Base-by-base conservation (phyloP, 2,888 invertebrate genomes). In the Pyralis farinalis region DNA sequence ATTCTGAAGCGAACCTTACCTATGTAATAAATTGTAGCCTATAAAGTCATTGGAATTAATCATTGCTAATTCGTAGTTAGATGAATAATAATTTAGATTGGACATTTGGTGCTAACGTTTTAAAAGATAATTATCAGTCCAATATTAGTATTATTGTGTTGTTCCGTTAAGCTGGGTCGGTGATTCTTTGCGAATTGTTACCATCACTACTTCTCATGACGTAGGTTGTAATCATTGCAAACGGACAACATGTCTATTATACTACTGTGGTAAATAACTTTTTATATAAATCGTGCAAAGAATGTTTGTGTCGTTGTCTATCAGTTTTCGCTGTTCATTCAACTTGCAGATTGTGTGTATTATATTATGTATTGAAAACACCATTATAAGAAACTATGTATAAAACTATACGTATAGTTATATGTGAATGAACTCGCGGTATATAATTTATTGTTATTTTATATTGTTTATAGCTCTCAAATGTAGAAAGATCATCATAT, bases 101-200 rank as follows among this genome's bases (percentile, higher is more conserved):
- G 76, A 82, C 73, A 76, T 78, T 84, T 84, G 86, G 86, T 86
- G 85, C 85, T 86, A 85, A 70, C 55, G 42, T 74, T 68, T 69
- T 63, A 63, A 67, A 68, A 63, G 60, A 55, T 53, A 48, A 71
- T 65, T 71, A 68, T 68, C 71, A 77, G 77, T 78, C 77, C 74
- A 74, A 73, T 63, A 61, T 58, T 59, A 54, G 28, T 22, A 58
- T 46, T 51, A 53, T 39, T 46, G 34, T 46, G 44, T 42, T 43
- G 39, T 49, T 43, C 42, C 38, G 40, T 40, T 36, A 34, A 34
- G 34, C 32, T 44, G 27, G 33, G 36, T 31, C 31, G 34, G 39
- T 34, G 30, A 35, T 21, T 31, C 22, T 34, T 38, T 34, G 21
- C 22, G 22, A 7, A 35, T n/a, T 22, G 6, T 25, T 10, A 34